phyloP scores from a whole-genome alignment of 2,888 invertebrate genomes.

The Gastrophysa polygoni region DNA sequence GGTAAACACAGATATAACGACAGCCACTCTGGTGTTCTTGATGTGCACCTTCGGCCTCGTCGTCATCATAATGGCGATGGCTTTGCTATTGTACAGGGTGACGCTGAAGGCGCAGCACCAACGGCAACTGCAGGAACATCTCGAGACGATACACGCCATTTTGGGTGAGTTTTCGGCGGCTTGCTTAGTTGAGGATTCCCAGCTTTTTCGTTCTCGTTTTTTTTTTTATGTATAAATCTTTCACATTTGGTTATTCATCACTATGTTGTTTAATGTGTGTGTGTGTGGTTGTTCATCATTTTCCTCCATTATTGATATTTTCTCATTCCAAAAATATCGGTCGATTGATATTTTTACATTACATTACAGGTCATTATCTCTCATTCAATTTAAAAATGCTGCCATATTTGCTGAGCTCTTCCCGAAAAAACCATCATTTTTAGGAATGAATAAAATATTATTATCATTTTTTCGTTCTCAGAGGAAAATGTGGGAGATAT shows the following conservation, averaged over 20 bases:
- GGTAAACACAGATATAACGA: conserved; percentile 68
- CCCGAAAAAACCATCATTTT: not conserved
- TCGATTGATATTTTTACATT: too few relatives aligned
- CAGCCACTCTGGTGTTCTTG: conserved; percentile 69
- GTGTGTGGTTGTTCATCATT: too few relatives aligned
- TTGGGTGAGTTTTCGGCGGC: too few relatives aligned
- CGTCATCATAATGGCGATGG: conserved; percentile 66
- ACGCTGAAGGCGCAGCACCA: conserved; percentile 67
- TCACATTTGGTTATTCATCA: too few relatives aligned
- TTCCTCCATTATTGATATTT: too few relatives aligned
- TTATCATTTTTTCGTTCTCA: conserved; percentile 18
- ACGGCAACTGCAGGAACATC: conserved; percentile 68
- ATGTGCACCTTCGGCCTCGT: conserved; percentile 68
- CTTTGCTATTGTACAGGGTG: conserved; percentile 68
- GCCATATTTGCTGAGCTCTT: too few relatives aligned
- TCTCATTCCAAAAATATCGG: too few relatives aligned
- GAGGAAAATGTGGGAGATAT: conserved; percentile 50
- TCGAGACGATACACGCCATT: conserved; percentile 72
- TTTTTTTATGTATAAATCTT: too few relatives aligned
- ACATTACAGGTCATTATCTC: too few relatives aligned
- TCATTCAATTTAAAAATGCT: not conserved
- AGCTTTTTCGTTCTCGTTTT: too few relatives aligned
- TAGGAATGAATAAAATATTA: not conserved
- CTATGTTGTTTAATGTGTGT: too few relatives aligned
- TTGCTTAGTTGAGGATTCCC: too few relatives aligned